phyloP scores from a whole-genome alignment of 2,888 invertebrate species.

The Watsonalla cultraria region DNA sequence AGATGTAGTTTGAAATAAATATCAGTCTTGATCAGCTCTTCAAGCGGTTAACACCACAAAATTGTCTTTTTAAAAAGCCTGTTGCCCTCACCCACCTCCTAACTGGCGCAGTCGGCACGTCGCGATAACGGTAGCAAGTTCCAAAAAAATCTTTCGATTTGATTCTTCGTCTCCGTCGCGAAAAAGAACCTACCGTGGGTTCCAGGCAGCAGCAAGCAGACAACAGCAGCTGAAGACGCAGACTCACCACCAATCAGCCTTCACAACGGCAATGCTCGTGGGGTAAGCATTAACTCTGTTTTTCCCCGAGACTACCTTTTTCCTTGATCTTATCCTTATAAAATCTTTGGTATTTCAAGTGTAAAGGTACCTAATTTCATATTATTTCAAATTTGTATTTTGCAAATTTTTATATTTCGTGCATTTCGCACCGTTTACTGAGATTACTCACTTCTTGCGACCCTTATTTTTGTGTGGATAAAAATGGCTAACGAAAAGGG shows the following conservation, averaged over 20 bases:
- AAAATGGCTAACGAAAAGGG: slow-evolving; percentile 10
- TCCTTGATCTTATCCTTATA: not conserved
- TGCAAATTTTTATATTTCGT: not conserved
- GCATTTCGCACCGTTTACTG: not conserved
- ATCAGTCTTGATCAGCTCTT: not conserved
- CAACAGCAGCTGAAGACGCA: not conserved
- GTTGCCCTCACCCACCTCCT: slow-evolving; percentile 2
- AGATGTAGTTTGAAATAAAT: not conserved
- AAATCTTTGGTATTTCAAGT: slow-evolving; percentile 1
- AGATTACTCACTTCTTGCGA: not conserved
- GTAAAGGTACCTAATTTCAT: not conserved
- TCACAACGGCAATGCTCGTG: slow-evolving; percentile 14
- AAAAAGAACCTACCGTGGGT: slow-evolving; percentile 5
- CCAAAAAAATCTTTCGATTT: no score
- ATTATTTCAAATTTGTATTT: not conserved
- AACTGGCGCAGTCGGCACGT: slow-evolving; percentile 8
- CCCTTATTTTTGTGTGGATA: not conserved
- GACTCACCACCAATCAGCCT: slow-evolving; percentile 3
- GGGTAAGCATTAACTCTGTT: slow-evolving; percentile 17
- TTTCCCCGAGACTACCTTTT: slow-evolving; percentile 9
- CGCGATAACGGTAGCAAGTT: not conserved
- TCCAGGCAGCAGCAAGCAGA: not conserved
- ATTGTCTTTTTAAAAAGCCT: slow-evolving; percentile 4
- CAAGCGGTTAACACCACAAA: not conserved
- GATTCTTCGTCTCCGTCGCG: slow-evolving; percentile 1